These are phyloP conservation scores for Strix uralensis DNA, from an alignment of 2,113 vertebrate species.

Conservation along the genomic window DNA sequence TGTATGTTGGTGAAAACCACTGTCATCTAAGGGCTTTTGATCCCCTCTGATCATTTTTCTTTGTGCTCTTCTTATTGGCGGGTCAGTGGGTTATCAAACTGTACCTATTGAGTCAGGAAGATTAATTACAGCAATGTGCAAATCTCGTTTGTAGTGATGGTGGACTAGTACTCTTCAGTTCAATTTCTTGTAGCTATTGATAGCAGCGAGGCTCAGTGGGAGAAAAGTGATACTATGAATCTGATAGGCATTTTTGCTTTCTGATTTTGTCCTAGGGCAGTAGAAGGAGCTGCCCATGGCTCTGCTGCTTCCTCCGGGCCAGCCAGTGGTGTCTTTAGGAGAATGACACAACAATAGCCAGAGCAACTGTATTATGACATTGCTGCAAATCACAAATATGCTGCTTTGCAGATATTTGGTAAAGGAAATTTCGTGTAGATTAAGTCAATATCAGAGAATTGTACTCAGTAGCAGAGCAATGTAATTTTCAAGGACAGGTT, in stretches of 20 bases:
- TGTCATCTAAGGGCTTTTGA: neutral
- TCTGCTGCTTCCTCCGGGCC: neutral
- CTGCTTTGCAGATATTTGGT: neutral
- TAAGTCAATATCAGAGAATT: neutral
- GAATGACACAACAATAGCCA: neutral
- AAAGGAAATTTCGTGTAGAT: neutral
- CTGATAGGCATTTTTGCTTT: neutral
- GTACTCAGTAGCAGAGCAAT: neutral
- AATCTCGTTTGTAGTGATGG: neutral
- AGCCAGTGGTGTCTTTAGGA: neutral
- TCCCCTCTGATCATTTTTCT: neutral
- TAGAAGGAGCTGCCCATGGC: neutral
- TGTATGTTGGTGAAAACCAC: neutral
- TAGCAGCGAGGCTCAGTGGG: fast-evolving
- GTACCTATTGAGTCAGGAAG: neutral
- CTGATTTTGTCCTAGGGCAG: neutral
- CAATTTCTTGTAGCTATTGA: neutral
- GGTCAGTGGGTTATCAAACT: neutral
- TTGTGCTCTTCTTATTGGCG: neutral
- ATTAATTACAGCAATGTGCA: neutral
- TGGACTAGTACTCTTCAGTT: neutral
- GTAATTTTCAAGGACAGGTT: neutral
- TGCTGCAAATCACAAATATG: neutral
- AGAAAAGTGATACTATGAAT: neutral
- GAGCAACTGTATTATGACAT: neutral